Conservation (phyloP, 2,113 vertebrate genomes). For the Melanerpes formicivorus region DNA sequence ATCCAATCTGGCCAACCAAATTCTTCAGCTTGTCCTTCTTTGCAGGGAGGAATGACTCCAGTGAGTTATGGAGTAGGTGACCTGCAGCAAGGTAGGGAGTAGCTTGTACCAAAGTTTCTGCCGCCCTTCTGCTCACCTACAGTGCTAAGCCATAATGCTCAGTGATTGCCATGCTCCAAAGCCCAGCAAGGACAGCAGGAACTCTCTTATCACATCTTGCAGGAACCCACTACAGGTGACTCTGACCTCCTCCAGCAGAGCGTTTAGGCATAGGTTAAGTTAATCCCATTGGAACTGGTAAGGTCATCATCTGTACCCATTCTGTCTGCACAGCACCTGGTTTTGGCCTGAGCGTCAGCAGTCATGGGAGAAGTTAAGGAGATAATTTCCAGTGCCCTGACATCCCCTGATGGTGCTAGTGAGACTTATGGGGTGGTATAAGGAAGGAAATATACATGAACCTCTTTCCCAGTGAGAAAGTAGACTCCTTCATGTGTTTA, state of each 20-base stretch:
- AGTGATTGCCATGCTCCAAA: background rate
- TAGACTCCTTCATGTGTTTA: background rate
- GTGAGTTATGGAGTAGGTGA: slow-evolving; percentile 26
- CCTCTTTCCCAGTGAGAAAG: background rate
- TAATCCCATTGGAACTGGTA: background rate
- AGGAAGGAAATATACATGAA: background rate
- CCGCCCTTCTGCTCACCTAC: background rate
- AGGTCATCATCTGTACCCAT: background rate
- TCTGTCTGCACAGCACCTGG: background rate
- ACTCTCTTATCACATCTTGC: background rate
- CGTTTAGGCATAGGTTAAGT: background rate
- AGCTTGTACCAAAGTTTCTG: background rate
- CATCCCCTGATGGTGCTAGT: background rate
- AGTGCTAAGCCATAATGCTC: background rate
- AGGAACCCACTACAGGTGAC: background rate
- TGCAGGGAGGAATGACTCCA: background rate
- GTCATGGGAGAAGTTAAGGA: background rate
- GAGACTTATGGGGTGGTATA: background rate
- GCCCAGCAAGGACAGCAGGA: background rate
- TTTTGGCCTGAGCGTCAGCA: background rate
- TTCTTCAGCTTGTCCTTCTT: slow-evolving; percentile 9
- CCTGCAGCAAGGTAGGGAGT: background rate
- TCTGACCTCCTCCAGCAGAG: background rate
- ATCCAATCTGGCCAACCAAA: background rate
- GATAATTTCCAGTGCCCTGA: background rate